Evolutionary conservation across 2,797 vertebrate species (phyloP).

Genomic region (Enteromius paludinosus): DNA sequence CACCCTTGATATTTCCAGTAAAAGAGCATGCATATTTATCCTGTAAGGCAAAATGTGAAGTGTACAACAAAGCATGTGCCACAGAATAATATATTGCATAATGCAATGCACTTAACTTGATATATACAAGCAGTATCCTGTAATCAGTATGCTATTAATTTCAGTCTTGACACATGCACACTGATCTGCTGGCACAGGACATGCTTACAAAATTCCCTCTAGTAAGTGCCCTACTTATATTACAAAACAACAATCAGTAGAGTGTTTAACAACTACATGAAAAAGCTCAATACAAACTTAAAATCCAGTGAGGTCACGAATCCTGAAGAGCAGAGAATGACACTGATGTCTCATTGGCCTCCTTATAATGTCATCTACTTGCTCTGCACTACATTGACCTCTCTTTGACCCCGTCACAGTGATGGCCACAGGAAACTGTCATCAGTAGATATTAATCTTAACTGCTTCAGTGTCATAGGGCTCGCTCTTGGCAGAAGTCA

Average conservation of each 20-base stretch:
- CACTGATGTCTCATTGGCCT: background rate
- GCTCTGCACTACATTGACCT: constrained; percentile 6
- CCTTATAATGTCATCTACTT: constrained; percentile 1
- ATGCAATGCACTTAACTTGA: background rate
- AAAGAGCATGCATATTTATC: background rate
- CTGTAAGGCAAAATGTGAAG: background rate
- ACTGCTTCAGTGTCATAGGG: constrained; percentile 19
- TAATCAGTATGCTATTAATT: background rate
- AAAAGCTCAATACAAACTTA: background rate
- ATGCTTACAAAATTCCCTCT: background rate
- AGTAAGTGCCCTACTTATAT: background rate
- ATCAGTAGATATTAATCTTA: constrained; percentile 38
- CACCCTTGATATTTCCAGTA: background rate
- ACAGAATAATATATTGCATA: background rate
- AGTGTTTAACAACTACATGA: background rate
- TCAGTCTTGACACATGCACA: background rate
- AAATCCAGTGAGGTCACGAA: background rate
- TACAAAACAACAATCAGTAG: background rate
- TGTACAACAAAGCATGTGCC: background rate
- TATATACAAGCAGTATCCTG: background rate
- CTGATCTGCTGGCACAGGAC: background rate
- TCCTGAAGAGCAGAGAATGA: background rate
- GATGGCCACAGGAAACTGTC: constrained; percentile 20
- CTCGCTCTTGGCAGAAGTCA: constrained; percentile 16
- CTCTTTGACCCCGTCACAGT: background rate